Base-by-base conservation (phyloP, 2,113 vertebrate species). In the Suncus etruscus region DNA sequence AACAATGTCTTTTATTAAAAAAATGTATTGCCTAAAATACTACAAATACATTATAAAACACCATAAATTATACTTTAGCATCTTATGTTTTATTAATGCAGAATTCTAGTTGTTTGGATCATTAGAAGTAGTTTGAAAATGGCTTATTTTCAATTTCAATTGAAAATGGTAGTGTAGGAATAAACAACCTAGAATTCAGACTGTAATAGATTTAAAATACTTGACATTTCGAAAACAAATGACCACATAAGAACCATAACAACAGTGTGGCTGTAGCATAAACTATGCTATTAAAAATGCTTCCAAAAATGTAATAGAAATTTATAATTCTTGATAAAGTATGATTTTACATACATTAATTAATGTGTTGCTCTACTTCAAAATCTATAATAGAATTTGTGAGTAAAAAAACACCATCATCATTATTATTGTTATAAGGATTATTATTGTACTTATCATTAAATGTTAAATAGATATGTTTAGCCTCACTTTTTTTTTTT, bases 381-480 rank as follows among this genome's bases (percentile, higher is more conserved):
- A 14, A 10, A 51, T 79, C n/a, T 27, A 11, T 50, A 22, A 48
- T 29, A 27, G 76, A n/a, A 16, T 29, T 88, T 84, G 29, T 84
- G 47, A 87, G 31, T 48, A 91, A 39, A 29, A 66, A 78, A 72
- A 82, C 18, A 8, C 76, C 12, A 54, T 18, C 20, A 6, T 45
- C 9, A 54, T 29, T 22, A 27, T 12, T 66, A 29, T 66, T 3
- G 27, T 29, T 29, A 25, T 66, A 24, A 66, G 9, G 25, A 25
- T 65, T 22, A 54, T 66, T 66, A 29, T 66, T 66, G 10, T 66
- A 29, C 25, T 66, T 11, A 27, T 27, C 27, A 69, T 63, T 20
- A 85, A 58, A 85, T 86, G 15, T 27, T 77, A 89, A 83, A 15
- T 74, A 78, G 72, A 47, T 79, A 63, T 78, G 84, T 70, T 87